Conservation (phyloP, 2,113 vertebrate species). For the Pao palembangensis region DNA sequence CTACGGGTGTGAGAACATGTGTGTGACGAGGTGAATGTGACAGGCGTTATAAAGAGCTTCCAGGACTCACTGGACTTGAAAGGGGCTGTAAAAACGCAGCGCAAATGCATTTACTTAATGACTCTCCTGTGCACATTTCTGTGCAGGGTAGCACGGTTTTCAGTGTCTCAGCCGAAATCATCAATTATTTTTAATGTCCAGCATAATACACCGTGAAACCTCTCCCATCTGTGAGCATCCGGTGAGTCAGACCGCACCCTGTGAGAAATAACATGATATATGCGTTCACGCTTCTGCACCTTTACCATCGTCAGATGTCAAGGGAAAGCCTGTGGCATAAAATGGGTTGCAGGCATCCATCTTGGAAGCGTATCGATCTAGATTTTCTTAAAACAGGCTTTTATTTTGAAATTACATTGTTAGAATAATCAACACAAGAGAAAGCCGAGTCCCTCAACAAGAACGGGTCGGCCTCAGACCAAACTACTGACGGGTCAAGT, state of each 20-base stretch:
- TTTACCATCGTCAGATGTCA: too few species aligned
- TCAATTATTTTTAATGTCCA: neutral
- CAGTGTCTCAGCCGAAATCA: neutral
- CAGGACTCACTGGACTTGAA: too few species aligned
- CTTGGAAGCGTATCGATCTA: too few species aligned
- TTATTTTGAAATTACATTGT: too few species aligned
- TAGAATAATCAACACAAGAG: neutral
- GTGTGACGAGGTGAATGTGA: too few species aligned
- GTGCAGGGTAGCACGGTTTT: neutral
- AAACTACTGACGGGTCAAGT: conserved; percentile 22
- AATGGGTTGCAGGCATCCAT: too few species aligned
- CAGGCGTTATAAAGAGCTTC: too few species aligned
- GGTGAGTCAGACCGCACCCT: neutral
- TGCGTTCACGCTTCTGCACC: too few species aligned
- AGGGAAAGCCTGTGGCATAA: too few species aligned
- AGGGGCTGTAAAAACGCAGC: too few species aligned
- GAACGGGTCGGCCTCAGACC: conserved; percentile 26
- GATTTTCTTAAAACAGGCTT: too few species aligned
- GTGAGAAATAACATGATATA: neutral
- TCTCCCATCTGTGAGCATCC: neutral
- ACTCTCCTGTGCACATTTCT: neutral
- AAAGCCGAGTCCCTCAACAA: conserved; percentile 5
- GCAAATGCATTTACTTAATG: neutral
- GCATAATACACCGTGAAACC: neutral
- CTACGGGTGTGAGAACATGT: too few species aligned